phyloP scores from a whole-genome alignment of 2,888 invertebrate genomes.

The Ganaspis brasiliensis region DNA sequence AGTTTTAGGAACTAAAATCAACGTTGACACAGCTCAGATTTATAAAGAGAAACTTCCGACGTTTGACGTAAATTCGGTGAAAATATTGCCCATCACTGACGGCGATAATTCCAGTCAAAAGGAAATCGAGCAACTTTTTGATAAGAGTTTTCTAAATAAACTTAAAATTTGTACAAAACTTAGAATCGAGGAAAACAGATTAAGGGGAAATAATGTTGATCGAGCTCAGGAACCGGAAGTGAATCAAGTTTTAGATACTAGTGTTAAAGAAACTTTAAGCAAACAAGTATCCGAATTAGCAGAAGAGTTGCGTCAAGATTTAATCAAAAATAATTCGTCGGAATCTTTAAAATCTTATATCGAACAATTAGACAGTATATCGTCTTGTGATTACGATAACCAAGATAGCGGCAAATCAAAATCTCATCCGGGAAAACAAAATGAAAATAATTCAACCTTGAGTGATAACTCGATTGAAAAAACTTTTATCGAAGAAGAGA shows the following conservation, averaged over 20 bases:
- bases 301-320: conserved; percentile 77
- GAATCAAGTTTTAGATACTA: background rate
- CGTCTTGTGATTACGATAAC: conserved; percentile 69
- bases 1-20: conserved; percentile 70
- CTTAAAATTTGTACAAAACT: conserved; percentile 69
- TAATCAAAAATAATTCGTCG: conserved; percentile 71
- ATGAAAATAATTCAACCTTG: background rate
- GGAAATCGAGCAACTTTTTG: conserved; percentile 63
- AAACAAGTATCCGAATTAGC: conserved; percentile 74
- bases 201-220: conserved; percentile 65
- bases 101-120: conserved; percentile 64
- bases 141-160: conserved; percentile 69
- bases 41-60: conserved; percentile 69
- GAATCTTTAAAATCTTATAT: conserved; percentile 75
- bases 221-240: conserved; percentile 61
- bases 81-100: conserved; percentile 55
- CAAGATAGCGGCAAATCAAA: conserved; percentile 49
- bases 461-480: no score
- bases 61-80: conserved; percentile 52
- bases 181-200: conserved; percentile 69
- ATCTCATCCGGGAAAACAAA: no score
- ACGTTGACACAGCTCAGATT: conserved; percentile 68
- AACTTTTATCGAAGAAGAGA: no score
- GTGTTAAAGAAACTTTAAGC: no score
- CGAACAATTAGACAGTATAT: conserved; percentile 74